These are phyloP conservation scores for Wasmannia auropunctata DNA, from an alignment of 1,140 invertebrate genomes.

Conservation along the genomic window DNA sequence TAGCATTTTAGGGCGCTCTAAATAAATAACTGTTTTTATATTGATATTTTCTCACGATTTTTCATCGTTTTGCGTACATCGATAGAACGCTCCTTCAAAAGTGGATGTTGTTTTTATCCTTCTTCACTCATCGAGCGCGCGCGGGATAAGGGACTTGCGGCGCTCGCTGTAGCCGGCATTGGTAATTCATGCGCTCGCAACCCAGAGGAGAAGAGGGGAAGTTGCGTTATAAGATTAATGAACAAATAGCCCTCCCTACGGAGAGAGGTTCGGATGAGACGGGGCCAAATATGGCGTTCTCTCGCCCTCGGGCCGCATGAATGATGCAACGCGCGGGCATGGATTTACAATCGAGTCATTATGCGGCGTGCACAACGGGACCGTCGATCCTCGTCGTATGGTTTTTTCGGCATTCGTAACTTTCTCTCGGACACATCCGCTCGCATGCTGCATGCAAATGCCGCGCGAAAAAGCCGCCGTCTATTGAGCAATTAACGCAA, in stretches of 20 bases:
- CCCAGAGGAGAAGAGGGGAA: conserved; percentile 51
- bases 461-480: background rate
- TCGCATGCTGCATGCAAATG: background rate
- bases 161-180: conserved; percentile 52
- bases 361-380: conserved; percentile 78
- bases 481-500: background rate
- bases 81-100: background rate
- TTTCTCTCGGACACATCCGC: conserved; percentile 34
- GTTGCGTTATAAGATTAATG: conserved; percentile 81
- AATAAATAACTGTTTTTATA: background rate
- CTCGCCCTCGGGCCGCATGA: conserved; percentile 76
- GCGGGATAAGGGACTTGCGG: conserved; percentile 51
- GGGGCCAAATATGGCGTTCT: conserved; percentile 72
- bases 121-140: conserved; percentile 5
- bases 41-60: conserved; percentile 11
- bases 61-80: background rate
- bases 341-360: conserved; percentile 81
- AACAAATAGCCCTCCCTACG: conserved; percentile 76
- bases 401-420: conserved; percentile 36
- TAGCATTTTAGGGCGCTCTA: background rate
- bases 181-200: conserved; percentile 64
- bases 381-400: conserved; percentile 47
- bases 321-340: conserved; percentile 76
- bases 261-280: conserved; percentile 69
- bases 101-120: conserved; percentile 16